A percentile compares a stretch with the other conserved stretches of the same genome.
Conservation (phyloP, 1,140 invertebrate species). For the Drosophila arawakana region DNA sequence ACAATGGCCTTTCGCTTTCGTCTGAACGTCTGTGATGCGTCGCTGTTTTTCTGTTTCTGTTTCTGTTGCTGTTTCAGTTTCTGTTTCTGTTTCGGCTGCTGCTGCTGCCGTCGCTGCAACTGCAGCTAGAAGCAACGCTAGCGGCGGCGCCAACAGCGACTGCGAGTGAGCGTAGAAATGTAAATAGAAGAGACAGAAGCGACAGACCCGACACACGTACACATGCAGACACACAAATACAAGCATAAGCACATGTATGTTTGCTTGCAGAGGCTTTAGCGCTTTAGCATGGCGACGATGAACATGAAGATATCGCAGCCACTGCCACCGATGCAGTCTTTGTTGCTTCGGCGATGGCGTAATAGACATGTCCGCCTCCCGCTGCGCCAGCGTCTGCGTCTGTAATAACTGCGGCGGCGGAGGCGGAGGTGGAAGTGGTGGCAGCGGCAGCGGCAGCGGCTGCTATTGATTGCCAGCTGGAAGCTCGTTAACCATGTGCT, state of each 20-base stretch:
- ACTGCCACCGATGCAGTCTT: slow-evolving; percentile 50
- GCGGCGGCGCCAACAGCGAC: slow-evolving; percentile 42
- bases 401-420: slow-evolving; percentile 15
- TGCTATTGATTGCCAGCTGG: slow-evolving; percentile 53
- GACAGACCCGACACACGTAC: slow-evolving; percentile 16
- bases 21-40: slow-evolving; percentile 73
- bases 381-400: slow-evolving; percentile 39
- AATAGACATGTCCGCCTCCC: slow-evolving; percentile 63
- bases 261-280: slow-evolving; percentile 47
- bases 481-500: slow-evolving; percentile 40
- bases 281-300: slow-evolving; percentile 62
- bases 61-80: background rate
- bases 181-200: slow-evolving; percentile 58
- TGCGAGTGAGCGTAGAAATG: slow-evolving; percentile 55
- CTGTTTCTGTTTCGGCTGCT: background rate
- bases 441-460: slow-evolving; percentile 7
- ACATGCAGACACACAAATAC: slow-evolving; percentile 1
- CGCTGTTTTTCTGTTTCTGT: slow-evolving; percentile 14
- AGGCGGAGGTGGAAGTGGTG: background rate
- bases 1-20: slow-evolving; percentile 85
- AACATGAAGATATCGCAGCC: slow-evolving; percentile 68
- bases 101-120: slow-evolving; percentile 31
- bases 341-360: slow-evolving; percentile 60
- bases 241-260: slow-evolving; percentile 22
- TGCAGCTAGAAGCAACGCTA: slow-evolving; percentile 37